These are phyloP conservation scores for Dreissena polymorpha DNA, from an alignment of 1,140 invertebrate species.

Conservation along the genomic window DNA sequence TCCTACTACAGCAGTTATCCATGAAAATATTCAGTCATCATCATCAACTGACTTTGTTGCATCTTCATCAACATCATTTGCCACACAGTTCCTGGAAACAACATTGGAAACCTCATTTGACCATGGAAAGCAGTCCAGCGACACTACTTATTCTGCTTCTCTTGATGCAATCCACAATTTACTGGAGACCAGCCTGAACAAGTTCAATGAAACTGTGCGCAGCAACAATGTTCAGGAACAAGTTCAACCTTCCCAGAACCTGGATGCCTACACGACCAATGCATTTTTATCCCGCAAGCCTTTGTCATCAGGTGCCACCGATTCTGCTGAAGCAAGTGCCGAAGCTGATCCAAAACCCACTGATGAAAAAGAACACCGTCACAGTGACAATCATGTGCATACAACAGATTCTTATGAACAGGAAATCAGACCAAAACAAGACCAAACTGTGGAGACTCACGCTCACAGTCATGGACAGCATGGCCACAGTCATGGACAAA, in stretches of 20 bases:
- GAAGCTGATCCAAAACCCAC: neutral
- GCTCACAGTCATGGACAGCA: no score
- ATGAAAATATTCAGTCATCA: no score
- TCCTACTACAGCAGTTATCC: no score
- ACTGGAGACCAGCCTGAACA: constrained; percentile 4
- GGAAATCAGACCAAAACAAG: no score
- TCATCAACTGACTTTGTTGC: no score
- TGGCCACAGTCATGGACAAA: no score
- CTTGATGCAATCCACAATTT: constrained; percentile 11
- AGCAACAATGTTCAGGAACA: constrained; percentile 41
- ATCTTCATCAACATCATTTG: no score
- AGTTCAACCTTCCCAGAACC: constrained; percentile 35
- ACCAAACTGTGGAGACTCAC: no score
- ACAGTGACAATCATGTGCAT: neutral
- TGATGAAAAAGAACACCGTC: neutral
- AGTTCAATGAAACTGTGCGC: constrained; percentile 40
- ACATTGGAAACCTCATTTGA: constrained; percentile 28
- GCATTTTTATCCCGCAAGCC: constrained; percentile 67
- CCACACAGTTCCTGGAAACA: neutral
- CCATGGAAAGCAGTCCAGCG: neutral
- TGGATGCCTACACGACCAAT: constrained; percentile 59
- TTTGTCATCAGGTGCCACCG: constrained; percentile 56
- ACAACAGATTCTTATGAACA: no score
- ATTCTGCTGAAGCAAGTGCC: constrained; percentile 6
- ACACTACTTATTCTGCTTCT: constrained; percentile 15